Percentiles rank a stretch among this genome's conserved stretches.
Evolutionary conservation across 2,888 invertebrate species (phyloP).

Genomic region (Holacanthella duospinosa): DNA sequence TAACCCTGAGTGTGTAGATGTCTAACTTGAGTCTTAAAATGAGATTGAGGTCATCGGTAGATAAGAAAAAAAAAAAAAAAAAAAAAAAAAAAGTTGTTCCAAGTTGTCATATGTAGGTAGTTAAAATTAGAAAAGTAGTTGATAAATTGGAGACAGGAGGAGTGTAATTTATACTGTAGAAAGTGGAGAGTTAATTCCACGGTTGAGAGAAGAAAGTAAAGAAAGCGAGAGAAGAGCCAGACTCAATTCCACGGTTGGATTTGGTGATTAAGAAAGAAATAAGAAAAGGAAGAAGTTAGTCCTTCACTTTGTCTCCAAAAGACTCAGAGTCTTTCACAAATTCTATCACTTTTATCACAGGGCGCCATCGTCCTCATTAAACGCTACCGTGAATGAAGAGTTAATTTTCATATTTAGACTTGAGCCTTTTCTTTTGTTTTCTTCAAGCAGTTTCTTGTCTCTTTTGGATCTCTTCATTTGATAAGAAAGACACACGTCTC

Average conservation of each 20-base stretch:
- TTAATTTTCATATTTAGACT: constrained; percentile 14
- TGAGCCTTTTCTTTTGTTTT: constrained; percentile 8
- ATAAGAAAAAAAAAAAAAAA: no score
- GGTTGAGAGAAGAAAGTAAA: neutral
- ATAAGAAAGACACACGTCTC: neutral
- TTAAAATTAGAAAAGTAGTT: no score
- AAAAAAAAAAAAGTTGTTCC: no score
- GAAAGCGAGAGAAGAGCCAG: neutral
- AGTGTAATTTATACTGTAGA: no score
- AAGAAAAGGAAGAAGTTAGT: neutral
- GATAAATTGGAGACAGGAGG: no score
- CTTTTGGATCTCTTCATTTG: neutral
- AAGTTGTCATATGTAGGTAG: no score
- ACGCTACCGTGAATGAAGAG: constrained; percentile 30
- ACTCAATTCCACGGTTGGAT: neutral
- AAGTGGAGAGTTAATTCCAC: neutral
- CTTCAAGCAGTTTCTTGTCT: neutral
- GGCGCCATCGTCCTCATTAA: constrained; percentile 39
- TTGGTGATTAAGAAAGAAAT: neutral
- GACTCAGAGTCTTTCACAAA: neutral
- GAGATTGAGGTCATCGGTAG: no score
- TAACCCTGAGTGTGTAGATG: no score
- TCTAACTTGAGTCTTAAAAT: no score
- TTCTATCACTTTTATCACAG: constrained; percentile 25
- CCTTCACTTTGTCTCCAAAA: neutral